Evolutionary conservation across 2,888 invertebrate species (phyloP), one percentile per base, ranked within the genome.

Genomic region (Allygus modestus): DNA sequence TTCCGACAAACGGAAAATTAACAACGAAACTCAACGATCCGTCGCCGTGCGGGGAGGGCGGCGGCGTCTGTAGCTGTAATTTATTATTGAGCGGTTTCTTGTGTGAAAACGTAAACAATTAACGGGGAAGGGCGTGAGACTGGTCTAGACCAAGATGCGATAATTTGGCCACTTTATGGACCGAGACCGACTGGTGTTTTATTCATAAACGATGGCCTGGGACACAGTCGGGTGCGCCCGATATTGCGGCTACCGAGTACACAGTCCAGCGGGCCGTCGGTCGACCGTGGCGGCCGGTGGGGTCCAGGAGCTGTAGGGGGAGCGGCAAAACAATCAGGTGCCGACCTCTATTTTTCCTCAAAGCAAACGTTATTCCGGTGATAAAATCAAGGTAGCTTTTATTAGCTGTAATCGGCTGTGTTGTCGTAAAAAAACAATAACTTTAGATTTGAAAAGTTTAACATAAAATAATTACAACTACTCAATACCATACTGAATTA

Each of bases 101-200:
- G 73, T 73, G 73, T 73, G 37, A 43, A 73, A 23, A 41, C 73
- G 73, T 73, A 73, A 73, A 73, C 73, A 73, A 73, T 73, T 73
- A 73, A 37, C 69, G 31, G 69, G 5, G 65, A n/a, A 37, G 58
- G 58, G 20, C 58, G 58, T 58, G 58, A 26, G 65, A 65, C 31
- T 20, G 4, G 37, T 4, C 37, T 37, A 37, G 37, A 37, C 37
- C 37, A 9, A 28, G 17, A 1, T 1, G 69, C 31, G 69, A 69
- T 69, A 31, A 69, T 69, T 69, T 33, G 33, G 4, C 31, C 69
- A 31, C 31, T 69, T 69, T 69, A 69, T 69, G 69, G 26, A 33
- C 69, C 69, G 69, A 28, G n/a, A 69, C 37, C 37, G 69, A 15
- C 69, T 5, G 33, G 33, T 33, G 69, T 15, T 33, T 31, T 33